Percentiles rank a stretch among this genome's conserved stretches.
Conservation (phyloP, 2,797 vertebrate genomes). For the Enteromius anoplus region DNA sequence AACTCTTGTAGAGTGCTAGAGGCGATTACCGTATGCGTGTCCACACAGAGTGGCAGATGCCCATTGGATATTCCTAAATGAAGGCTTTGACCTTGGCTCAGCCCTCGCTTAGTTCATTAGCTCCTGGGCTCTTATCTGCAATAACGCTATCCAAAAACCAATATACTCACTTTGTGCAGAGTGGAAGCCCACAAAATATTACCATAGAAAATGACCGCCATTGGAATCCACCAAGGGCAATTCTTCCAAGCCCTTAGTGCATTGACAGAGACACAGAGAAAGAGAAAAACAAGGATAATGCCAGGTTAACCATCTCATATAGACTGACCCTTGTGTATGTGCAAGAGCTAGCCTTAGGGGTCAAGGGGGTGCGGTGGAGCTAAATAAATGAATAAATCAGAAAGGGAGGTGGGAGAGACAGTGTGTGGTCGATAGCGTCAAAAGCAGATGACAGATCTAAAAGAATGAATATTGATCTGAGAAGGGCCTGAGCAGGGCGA, state of each 20-base stretch:
- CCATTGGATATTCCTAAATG: constrained; percentile 78
- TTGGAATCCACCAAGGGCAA: constrained; percentile 61
- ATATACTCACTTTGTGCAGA: constrained; percentile 57
- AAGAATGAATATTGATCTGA: constrained; percentile 88
- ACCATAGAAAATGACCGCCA: constrained; percentile 62
- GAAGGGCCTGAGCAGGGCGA: constrained; percentile 75
- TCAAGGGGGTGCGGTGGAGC: constrained; percentile 43
- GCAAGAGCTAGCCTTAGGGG: constrained; percentile 53
- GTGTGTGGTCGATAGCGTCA: constrained; percentile 84
- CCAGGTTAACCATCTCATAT: constrained; percentile 58
- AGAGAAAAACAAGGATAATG: constrained; percentile 56
- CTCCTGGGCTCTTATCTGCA: constrained; percentile 75
- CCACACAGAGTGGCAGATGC: constrained; percentile 73
- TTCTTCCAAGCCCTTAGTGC: constrained; percentile 39
- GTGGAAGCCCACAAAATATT: constrained; percentile 63
- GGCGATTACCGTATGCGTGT: constrained; percentile 77
- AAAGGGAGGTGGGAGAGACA: constrained; percentile 68
- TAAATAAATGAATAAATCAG: constrained; percentile 80
- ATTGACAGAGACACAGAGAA: constrained; percentile 42
- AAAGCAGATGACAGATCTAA: constrained; percentile 86
- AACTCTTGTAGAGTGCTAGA: constrained; percentile 69
- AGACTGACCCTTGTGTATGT: constrained; percentile 51
- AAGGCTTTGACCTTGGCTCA: constrained; percentile 82
- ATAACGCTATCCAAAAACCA: constrained; percentile 69
- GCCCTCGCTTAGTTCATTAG: constrained; percentile 80